Percentiles rank a stretch among this genome's conserved stretches.
Evolutionary conservation across 2,113 vertebrate genomes (phyloP).

Genomic region (Nibea coibor): DNA sequence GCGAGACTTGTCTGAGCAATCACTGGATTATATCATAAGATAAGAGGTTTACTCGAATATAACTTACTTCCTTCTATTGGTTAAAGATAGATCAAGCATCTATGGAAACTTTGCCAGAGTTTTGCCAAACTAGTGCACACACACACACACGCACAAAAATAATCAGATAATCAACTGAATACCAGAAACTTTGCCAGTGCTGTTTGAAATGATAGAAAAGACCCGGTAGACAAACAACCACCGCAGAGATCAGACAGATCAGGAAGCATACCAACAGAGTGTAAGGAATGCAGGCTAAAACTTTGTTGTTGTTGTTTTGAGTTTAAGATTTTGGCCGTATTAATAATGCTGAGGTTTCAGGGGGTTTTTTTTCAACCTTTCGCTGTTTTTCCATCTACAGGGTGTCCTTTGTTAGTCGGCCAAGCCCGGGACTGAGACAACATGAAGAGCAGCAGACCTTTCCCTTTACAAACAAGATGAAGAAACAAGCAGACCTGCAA

Average conservation of each 20-base stretch:
- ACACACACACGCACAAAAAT: no score
- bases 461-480: constrained; percentile 63
- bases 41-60: constrained; percentile 20
- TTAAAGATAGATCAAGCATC: not conserved
- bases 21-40: constrained; percentile 1
- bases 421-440: constrained; percentile 64
- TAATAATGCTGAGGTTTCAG: constrained; percentile 66
- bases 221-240: constrained; percentile 37
- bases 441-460: constrained; percentile 54
- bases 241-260: constrained; percentile 44
- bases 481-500: constrained; percentile 48
- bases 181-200: constrained; percentile 4
- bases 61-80: constrained; percentile 7
- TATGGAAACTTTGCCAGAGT: not conserved
- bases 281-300: constrained; percentile 66
- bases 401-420: constrained; percentile 75
- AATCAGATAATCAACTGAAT: not conserved
- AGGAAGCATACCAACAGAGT: constrained; percentile 44
- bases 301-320: constrained; percentile 62
- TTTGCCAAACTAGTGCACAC: not conserved
- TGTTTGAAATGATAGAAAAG: constrained; percentile 20
- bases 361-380: constrained; percentile 61
- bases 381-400: constrained; percentile 74
- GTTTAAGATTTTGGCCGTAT: constrained; percentile 59
- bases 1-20: not conserved